Base-by-base conservation (phyloP, 2,888 invertebrate species). In the Caenorhabditis uteleia region DNA sequence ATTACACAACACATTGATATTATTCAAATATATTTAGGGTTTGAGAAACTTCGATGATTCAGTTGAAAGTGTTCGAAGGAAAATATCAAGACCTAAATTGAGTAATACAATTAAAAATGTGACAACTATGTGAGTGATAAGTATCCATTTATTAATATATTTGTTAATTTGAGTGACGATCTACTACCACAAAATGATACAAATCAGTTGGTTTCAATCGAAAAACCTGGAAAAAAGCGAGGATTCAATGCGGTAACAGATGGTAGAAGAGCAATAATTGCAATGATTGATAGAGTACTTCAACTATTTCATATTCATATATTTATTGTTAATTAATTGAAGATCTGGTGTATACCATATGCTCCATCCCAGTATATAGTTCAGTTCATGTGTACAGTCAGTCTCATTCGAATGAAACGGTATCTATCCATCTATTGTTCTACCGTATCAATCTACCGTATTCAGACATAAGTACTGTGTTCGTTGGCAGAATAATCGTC, bases 391-490 rank as follows among this genome's bases (percentile, higher is more conserved):
- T 62, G 62, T 16, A 62, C 56, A 0, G 62, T 62, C 0, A 16
- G 16, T 3, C 12, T 43, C n/a, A 3, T 8, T 4, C 3, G 27
- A 18, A 26, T 43, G 26, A 36, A 18, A 20, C 36, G 36, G 21
- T 27, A 27, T n/a, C n/a, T n/a, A n/a, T n/a, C n/a, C n/a, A n/a
- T 34, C 34, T 14, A n/a, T 12, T n/a, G 12, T 34, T 14, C 34
- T 14, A 12, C 12, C n/a, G 34, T 8, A 34, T 4, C 4, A 34
- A 34, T 8, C n/a, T 4, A n/a, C 21, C 12, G 2, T 29, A 47
- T 53, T 5, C 55, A 62, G 62, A 46, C 62, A 62, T 51, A 62
- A 62, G 23, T 62, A 56, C 48, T 56, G 56, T 26, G 56, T 62
- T 25, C 56, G 56, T 18, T 62, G 56, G 51, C 47, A 56, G 27